Evolutionary conservation across 1,140 invertebrate genomes (phyloP).

Genomic region (Drosophila arizonae): DNA sequence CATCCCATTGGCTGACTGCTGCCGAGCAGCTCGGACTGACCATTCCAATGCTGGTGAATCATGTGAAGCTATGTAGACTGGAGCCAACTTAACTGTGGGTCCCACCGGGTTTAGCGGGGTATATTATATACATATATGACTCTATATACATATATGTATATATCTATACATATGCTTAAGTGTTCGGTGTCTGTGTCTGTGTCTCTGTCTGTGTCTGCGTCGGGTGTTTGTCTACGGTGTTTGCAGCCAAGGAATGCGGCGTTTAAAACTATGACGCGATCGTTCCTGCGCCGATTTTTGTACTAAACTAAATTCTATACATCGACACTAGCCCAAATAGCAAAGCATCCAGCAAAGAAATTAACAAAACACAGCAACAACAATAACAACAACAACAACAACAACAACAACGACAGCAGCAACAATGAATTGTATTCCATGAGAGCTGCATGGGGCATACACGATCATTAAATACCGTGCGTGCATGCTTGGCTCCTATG

Average conservation of each 20-base stretch:
- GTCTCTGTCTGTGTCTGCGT: background rate
- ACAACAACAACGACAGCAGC: slow-evolving; percentile 7
- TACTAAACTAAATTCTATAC: slow-evolving; percentile 77
- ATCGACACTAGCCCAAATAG: slow-evolving; percentile 53
- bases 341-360: slow-evolving; percentile 50
- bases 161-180: too few species aligned
- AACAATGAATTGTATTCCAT: slow-evolving; percentile 14
- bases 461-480: slow-evolving; percentile 4
- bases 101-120: too few species aligned
- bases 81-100: too few species aligned
- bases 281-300: slow-evolving; percentile 75
- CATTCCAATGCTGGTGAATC: slow-evolving; percentile 17
- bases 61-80: slow-evolving; percentile 6
- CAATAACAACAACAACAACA: slow-evolving; percentile 16
- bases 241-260: slow-evolving; percentile 30
- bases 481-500: background rate
- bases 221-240: background rate
- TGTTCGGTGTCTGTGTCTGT: background rate
- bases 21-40: slow-evolving; percentile 10
- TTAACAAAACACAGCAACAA: slow-evolving; percentile 21
- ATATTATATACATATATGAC: too few species aligned
- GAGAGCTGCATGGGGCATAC: background rate
- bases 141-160: too few species aligned
- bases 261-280: slow-evolving; percentile 56
- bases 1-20: too few species aligned